Evolutionary conservation across 2,888 invertebrate genomes (phyloP).

Genomic region (Gymnoscelis rufifasciata): DNA sequence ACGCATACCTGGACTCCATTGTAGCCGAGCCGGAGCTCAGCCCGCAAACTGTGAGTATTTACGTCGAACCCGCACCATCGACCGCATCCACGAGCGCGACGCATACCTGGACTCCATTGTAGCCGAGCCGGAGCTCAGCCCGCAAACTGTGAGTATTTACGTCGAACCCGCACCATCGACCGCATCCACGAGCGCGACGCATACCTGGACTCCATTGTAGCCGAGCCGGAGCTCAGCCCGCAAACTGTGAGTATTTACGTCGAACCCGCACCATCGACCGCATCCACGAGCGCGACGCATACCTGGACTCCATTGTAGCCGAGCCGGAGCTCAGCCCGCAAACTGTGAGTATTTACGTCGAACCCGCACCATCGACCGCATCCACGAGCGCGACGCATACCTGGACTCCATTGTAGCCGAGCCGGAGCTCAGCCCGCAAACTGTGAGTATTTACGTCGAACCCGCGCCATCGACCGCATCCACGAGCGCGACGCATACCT

Average conservation of each 20-base stretch:
- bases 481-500: conserved; percentile 57
- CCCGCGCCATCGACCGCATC: conserved; percentile 63
- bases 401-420: conserved; percentile 46
- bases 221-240: conserved; percentile 28
- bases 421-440: conserved; percentile 26
- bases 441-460: no score
- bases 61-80: no score
- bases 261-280: conserved; percentile 68
- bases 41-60: no score
- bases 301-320: conserved; percentile 48
- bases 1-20: conserved; percentile 55
- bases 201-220: conserved; percentile 51
- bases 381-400: conserved; percentile 59
- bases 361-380: conserved; percentile 65
- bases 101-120: conserved; percentile 53
- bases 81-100: conserved; percentile 60
- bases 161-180: no score
- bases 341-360: no score
- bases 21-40: conserved; percentile 31
- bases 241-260: no score
- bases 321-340: conserved; percentile 28
- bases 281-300: conserved; percentile 57
- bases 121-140: conserved; percentile 27
- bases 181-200: conserved; percentile 59
- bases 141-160: no score